Evolutionary conservation across 2,113 vertebrate species (phyloP), one percentile per base, ranked within the genome.

Genomic region (Xiphophorus couchianus): DNA sequence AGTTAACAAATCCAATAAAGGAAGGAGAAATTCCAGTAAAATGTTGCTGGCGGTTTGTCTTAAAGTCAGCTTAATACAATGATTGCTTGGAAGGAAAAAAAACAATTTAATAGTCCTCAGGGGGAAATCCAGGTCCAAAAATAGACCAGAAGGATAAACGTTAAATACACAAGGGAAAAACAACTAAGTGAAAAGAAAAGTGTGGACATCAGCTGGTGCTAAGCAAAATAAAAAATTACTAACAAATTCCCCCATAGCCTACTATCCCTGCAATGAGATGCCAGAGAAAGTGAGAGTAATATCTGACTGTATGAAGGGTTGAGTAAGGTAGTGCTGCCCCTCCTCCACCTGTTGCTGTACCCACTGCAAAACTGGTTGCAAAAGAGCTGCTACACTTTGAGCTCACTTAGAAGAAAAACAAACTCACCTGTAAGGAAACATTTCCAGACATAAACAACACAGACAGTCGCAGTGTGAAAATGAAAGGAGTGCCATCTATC

Each of bases 121-220:
- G 78, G 87, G 81, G 62, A 85, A 84, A 82, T 86, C 76, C 81
- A 61, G 54, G 29, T 27, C 65, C 78, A 66, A 71, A 87, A 87
- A 80, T 62, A 88, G 71, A 74, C 66, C 73, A 78, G 81, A 69
- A 83, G 69, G 68, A 13, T 15, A 42, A 33, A 22, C 29, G 79
- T 69, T 64, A 35, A 44, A 62, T 31, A 39, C 51, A 31, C 33
- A 33, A 69, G 3, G 51, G 74, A 67, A 78, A 68, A 14, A 74
- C 44, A 48, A 14, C 67, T 64, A 44, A 65, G 31, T 69, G 29
- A 69, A 39, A 22, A 70, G 3, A 70, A 58, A 76, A 10, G 1
- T 10, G 51, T 54, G 7, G 22, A n/a, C 51, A 54, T 10, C 22
- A 9, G 22, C 51, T 54, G 19, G 6, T 54, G 17, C 25, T 11